Evolutionary conservation across 2,888 invertebrate species (phyloP), one percentile per base, ranked within the genome.

Genomic region (Diaphora mendica): DNA sequence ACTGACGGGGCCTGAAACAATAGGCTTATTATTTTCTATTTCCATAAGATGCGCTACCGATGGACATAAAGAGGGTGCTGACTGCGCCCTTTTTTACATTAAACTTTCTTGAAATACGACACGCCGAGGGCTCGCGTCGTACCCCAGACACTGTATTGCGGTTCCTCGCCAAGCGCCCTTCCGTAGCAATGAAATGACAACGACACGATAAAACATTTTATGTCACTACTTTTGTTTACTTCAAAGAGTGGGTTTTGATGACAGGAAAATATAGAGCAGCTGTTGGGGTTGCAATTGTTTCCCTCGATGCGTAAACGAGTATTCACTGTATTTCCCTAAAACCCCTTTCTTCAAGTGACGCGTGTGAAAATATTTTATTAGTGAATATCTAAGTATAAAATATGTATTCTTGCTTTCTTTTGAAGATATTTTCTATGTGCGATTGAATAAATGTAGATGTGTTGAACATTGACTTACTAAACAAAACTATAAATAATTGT

Each of bases 171-270:
- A 84, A 84, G 85, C 76, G 79, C 77, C 81, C 83, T 85, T 85
- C 82, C 85, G 77, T 74, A 70, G 79, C 80, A 84, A 85, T 85
- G 78, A 82, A 84, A 87, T 86, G 88, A 82, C 83, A 86, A 77
- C 82, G 71, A 83, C 87, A 88, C 88, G 89, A 93, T 92, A 94
- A 93, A 93, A 93, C 91, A 91, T 93, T 94, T 93, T 91, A 92
- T 90, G 88, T 88, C 89, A 90, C 90, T 88, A 89, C 90, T 92
- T 90, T 91, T 93, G 91, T 93, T 93, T 91, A 91, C 88, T 90
- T 90, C 90, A 91, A 91, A 91, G 89, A 81, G 83, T 86, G 84
- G 86, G 88, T 88, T 88, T 84, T 83, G 87, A 86, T 88, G 88
- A 86, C 86, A 86, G 83, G 81, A 72, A 84, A 89, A 89, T 88